Base-by-base conservation (phyloP, 2,797 vertebrate species). In the Sciaenops ocellatus region DNA sequence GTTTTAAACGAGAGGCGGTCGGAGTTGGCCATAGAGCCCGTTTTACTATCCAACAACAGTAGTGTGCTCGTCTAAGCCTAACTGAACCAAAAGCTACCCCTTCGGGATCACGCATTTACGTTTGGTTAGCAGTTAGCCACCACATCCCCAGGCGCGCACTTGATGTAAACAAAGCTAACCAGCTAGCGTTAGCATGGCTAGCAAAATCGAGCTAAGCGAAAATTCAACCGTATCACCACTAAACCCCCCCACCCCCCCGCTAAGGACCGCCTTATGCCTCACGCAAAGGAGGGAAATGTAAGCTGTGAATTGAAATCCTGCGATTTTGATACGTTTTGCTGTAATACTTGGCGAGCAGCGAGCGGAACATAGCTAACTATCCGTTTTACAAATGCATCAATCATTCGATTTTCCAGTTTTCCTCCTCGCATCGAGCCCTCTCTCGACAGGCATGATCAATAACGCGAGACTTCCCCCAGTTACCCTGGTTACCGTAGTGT, bases 111-210 rank as follows among this genome's bases (percentile, higher is more conserved):
- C n/a, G 26, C 69, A 74, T 62, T 61, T 38, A 38, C 20, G 64
- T 73, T 18, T 50, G 67, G 47, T 77, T 82, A 57, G 71, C 79
- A 82, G 42, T 38, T 38, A 86, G 85, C 73, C 57, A 77, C 30
- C 69, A 38, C 34, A 54, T 66, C 67, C 67, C 70, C 85, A 86
- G 87, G 92, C 92, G 94, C 93, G 92, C 86, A 82, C 86, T 91
- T 79, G 84, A 94, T 94, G 94, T 94, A 94, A 94, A 94, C 94
- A 94, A 94, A 92, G 92, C 93, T 95, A 94, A 90, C 86, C 77
- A 67, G 84, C 67, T 86, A 89, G 62, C 64, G 44, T 81, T 94
- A 92, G 90, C 90, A 79, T 83, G 3, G 84, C 80, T 85, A 92
- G 82, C 85, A 34, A 56, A 77, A 75, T 82, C 84, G 30, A 87